Percentiles rank a stretch among this genome's conserved stretches.
These are phyloP conservation scores for Cheilosia scutellata DNA, from an alignment of 2,888 invertebrate genomes.

Conservation along the genomic window DNA sequence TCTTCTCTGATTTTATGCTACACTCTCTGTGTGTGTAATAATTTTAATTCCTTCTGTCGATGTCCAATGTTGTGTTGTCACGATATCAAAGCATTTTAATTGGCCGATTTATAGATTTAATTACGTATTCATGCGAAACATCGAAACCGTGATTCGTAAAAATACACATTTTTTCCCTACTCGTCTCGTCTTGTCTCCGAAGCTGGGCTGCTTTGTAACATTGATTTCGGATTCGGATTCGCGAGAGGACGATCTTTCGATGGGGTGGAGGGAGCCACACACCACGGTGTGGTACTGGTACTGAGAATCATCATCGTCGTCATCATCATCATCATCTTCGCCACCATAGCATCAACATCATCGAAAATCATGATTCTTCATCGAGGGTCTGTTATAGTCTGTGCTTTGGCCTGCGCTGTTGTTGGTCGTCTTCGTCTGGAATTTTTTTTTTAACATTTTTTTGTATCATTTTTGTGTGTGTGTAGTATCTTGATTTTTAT, in stretches of 20 bases:
- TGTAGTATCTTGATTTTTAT: slow-evolving; percentile 63
- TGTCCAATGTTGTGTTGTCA: slow-evolving; percentile 84
- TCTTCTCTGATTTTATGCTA: slow-evolving; percentile 56
- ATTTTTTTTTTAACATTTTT: slow-evolving; percentile 28
- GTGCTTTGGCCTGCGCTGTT: slow-evolving; percentile 8
- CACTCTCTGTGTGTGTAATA: slow-evolving; percentile 75
- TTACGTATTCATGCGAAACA: slow-evolving; percentile 85
- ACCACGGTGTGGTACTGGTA: slow-evolving; percentile 72
- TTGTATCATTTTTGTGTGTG: slow-evolving; percentile 45
- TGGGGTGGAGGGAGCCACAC: slow-evolving; percentile 22
- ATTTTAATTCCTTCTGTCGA: slow-evolving; percentile 78
- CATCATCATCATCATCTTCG: slow-evolving; percentile 54
- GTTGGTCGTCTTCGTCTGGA: slow-evolving; percentile 20
- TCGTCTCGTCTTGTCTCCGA: slow-evolving; percentile 65
- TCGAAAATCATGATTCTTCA: slow-evolving; percentile 75
- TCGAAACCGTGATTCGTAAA: slow-evolving; percentile 85
- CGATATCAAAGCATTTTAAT: slow-evolving; percentile 85
- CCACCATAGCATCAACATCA: slow-evolving; percentile 69
- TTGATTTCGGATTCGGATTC: slow-evolving; percentile 62
- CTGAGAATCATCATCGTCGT: slow-evolving; percentile 74
- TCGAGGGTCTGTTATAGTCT: slow-evolving; percentile 63
- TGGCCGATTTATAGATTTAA: slow-evolving; percentile 85
- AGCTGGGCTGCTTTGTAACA: slow-evolving; percentile 49
- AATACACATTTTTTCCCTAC: slow-evolving; percentile 81
- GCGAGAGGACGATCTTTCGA: slow-evolving; percentile 44